Conservation (phyloP, 1,140 invertebrate species). For the Camponotus pennsylvanicus region DNA sequence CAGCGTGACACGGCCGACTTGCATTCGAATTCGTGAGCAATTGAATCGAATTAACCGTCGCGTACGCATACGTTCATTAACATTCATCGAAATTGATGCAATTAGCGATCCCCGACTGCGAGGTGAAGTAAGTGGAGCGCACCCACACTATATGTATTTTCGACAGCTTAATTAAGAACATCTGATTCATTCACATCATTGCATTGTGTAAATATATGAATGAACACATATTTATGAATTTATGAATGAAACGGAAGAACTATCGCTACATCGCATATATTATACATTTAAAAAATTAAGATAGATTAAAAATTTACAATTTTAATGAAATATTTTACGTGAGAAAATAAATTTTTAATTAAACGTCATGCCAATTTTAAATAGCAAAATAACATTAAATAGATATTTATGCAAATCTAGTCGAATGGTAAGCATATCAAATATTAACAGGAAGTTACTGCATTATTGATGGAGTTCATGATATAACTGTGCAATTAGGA, state of each 20-base stretch:
- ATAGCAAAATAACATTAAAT: background rate
- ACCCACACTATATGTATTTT: conserved; percentile 15
- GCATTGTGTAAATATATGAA: background rate
- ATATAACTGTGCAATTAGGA: background rate
- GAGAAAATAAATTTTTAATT: background rate
- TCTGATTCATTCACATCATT: background rate
- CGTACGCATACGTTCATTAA: conserved; percentile 46
- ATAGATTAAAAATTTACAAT: too few species aligned
- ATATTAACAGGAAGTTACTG: background rate
- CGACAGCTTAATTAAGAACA: conserved; percentile 1
- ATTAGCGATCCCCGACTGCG: background rate
- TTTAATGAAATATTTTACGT: too few species aligned
- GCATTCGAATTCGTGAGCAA: conserved; percentile 70
- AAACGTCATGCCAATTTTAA: background rate
- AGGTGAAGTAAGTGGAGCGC: conserved; percentile 17
- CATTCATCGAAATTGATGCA: conserved; percentile 23
- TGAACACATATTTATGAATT: too few species aligned
- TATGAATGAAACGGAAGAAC: background rate
- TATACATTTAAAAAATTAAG: too few species aligned
- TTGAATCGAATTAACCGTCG: conserved; percentile 66
- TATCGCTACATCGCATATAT: too few species aligned
- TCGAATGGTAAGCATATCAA: background rate
- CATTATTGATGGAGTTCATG: background rate
- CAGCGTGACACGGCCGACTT: conserved; percentile 55
- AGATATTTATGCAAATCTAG: background rate